Base-by-base conservation (phyloP, 2,888 invertebrate genomes). In the Drosophila kokeensis region DNA sequence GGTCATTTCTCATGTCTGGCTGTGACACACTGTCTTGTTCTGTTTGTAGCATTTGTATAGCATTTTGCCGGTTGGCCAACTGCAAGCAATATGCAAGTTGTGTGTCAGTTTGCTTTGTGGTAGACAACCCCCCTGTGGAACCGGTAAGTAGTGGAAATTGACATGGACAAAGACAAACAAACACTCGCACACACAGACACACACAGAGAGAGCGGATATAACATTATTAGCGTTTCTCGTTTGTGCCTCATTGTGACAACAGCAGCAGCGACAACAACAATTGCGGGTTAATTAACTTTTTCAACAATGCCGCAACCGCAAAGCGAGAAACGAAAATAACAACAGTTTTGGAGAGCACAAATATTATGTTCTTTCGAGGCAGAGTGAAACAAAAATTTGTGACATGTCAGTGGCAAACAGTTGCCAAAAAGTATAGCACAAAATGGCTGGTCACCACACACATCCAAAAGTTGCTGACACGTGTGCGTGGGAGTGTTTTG, bases 201-300 rank as follows among this genome's bases (percentile, higher is more conserved):
- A 13, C 18, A 13, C 13, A 10, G n/a, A 27, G n/a, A 24, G 53
- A 48, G 67, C 68, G 67, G 60, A 73, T 73, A 87, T 64, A 70
- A 69, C 79, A 71, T 67, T 69, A 76, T 75, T 76, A 85, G 71
- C 69, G 42, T 49, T 64, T 70, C 54, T 70, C 52, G 57, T 60
- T 71, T 53, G 61, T 63, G 54, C 59, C 50, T 18, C 45, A 36
- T 21, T 73, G 74, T 74, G 69, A 52, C 54, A 55, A n/a, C 7
- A 54, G n/a, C 21, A 27, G 36, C 11, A 27, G 18, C 24, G 24
- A 24, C 45, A 27, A 29, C 58, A 74, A 79, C 72, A 86, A 79
- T 83, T 81, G 81, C 62, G 77, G 73, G 90, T 76, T 85, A 85
- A 85, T 87, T 85, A 85, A 82, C 79, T 75, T 72, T 77, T 84